A percentile compares a stretch with the other conserved stretches of the same genome.
These are phyloP conservation scores for Heloderma charlesbogerti DNA, from an alignment of 2,113 vertebrate genomes.

Conservation along the genomic window DNA sequence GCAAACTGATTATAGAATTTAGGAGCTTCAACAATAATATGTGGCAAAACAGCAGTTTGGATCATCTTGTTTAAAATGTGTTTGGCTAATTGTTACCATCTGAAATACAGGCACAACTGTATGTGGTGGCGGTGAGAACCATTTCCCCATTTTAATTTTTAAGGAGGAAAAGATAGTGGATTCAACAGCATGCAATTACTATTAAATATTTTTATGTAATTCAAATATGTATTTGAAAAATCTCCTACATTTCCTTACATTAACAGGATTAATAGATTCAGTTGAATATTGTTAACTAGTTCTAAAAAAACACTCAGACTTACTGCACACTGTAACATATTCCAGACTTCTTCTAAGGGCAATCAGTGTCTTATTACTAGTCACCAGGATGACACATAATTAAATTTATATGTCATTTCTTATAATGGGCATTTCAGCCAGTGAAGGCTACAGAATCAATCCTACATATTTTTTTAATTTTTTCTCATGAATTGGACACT, in stretches of 20 bases:
- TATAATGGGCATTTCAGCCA: not conserved
- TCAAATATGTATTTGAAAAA: not conserved
- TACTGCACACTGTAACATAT: not conserved
- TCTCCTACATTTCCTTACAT: not conserved
- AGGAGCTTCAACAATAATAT: not conserved
- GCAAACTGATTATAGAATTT: not conserved
- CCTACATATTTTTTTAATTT: not conserved
- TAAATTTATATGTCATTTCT: not conserved
- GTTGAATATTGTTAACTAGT: not conserved
- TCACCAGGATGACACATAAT: not conserved
- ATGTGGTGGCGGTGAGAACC: not conserved
- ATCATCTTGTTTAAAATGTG: slow-evolving; percentile 1
- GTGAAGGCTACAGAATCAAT: not conserved
- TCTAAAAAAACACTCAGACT: not conserved
- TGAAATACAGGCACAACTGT: not conserved
- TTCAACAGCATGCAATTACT: not conserved
- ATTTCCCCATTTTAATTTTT: not conserved
- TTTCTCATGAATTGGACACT: not conserved
- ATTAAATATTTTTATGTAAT: not conserved
- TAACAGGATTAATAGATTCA: not conserved
- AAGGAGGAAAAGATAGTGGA: not conserved
- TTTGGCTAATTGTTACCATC: not conserved
- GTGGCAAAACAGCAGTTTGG: slow-evolving; percentile 8
- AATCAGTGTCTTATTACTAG: not conserved
- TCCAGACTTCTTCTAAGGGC: not conserved